Conservation (phyloP, 2,113 vertebrate species). For the Bothrops jararaca region DNA sequence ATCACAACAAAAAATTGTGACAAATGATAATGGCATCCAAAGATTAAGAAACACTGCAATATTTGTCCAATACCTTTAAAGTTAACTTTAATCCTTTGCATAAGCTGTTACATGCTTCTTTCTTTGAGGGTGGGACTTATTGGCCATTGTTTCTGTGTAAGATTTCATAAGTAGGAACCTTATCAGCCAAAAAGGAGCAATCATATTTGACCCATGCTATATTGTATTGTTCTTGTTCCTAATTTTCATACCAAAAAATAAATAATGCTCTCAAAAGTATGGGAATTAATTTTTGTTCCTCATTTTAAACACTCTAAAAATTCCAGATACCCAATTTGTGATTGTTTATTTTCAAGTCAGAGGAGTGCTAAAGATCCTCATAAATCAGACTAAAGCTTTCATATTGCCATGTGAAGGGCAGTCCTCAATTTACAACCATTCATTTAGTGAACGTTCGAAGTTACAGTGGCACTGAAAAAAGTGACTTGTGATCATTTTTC, state of each 20-base stretch:
- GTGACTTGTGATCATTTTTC: too few species aligned
- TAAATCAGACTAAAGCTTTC: background rate
- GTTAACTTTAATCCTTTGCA: background rate
- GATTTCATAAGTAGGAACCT: background rate
- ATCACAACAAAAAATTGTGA: background rate
- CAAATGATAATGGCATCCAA: background rate
- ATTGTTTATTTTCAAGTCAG: background rate
- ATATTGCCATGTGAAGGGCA: background rate
- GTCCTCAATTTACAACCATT: background rate
- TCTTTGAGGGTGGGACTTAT: background rate
- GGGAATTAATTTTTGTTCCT: background rate
- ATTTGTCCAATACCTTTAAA: background rate
- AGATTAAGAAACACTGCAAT: background rate
- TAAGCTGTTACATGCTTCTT: background rate
- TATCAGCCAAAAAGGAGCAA: background rate
- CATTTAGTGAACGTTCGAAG: background rate
- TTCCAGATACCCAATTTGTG: background rate
- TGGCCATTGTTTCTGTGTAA: background rate
- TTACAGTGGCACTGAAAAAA: too few species aligned
- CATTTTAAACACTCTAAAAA: background rate
- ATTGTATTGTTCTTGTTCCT: background rate
- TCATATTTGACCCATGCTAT: background rate
- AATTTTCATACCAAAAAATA: background rate
- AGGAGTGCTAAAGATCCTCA: background rate
- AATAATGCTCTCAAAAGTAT: background rate